Conservation (phyloP, 2,888 invertebrate genomes). For the Nudaria mundana region DNA sequence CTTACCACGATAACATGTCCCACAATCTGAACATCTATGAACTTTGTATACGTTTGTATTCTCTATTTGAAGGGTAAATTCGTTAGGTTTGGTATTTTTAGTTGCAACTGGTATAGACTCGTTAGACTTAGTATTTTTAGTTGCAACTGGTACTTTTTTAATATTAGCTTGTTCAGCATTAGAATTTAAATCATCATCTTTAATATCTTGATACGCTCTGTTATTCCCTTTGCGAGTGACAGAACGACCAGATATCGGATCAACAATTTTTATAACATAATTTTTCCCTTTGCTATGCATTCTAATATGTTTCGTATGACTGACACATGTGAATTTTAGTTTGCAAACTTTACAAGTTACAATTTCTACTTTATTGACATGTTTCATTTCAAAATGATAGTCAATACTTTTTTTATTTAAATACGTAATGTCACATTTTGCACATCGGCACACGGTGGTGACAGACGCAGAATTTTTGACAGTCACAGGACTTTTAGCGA, state of each 20-base stretch:
- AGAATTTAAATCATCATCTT: too few species aligned
- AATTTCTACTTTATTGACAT: not conserved
- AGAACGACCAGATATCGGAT: not conserved
- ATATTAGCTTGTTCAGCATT: not conserved
- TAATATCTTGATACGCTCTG: not conserved
- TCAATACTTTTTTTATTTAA: constrained; percentile 4
- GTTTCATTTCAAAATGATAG: not conserved
- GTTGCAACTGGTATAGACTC: too few species aligned
- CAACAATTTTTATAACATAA: constrained; percentile 15
- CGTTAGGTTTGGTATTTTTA: not conserved
- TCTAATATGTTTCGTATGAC: constrained; percentile 3
- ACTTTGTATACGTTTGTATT: not conserved
- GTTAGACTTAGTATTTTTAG: too few species aligned
- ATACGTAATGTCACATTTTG: constrained; percentile 9
- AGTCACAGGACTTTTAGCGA: not conserved
- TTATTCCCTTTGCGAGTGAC: constrained; percentile 7
- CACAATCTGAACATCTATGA: constrained; percentile 1
- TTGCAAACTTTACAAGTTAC: constrained; percentile 5
- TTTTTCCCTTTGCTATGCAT: constrained; percentile 1
- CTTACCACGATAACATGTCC: not conserved
- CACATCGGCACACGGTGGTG: constrained; percentile 5
- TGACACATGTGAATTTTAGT: constrained; percentile 11
- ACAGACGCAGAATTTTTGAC: not conserved
- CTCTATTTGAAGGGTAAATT: too few species aligned
- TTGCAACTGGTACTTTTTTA: too few species aligned